Conservation (phyloP, 2,113 vertebrate genomes). For the Myotis brandtii region DNA sequence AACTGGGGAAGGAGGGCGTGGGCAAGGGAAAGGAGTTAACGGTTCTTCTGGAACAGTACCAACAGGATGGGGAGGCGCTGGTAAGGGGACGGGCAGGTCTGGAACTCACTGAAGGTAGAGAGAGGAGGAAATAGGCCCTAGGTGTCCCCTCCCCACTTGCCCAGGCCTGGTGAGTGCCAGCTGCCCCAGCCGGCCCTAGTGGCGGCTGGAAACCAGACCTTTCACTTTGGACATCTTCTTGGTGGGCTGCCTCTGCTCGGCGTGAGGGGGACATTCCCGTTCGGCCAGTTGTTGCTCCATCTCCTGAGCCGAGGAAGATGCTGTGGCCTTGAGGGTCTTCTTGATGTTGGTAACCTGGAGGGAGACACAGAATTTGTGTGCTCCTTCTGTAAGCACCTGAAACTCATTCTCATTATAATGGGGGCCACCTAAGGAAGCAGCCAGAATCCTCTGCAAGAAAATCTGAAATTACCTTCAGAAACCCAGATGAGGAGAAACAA, state of each 20-base stretch:
- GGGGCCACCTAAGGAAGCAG: not conserved
- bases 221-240: slow-evolving; percentile 94
- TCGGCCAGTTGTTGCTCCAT: slow-evolving; percentile 89
- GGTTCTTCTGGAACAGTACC: slow-evolving; percentile 65
- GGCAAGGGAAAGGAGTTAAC: not conserved
- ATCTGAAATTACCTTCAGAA: not conserved
- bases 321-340: slow-evolving; percentile 89
- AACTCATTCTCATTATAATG: not conserved
- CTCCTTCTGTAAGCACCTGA: not conserved
- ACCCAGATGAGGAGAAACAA: not conserved
- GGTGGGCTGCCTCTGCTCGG: slow-evolving; percentile 89
- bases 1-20: not conserved
- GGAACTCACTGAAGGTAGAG: slow-evolving; percentile 85
- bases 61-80: slow-evolving; percentile 14
- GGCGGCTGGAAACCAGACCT: slow-evolving; percentile 91
- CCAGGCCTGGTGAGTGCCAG: slow-evolving; percentile 79
- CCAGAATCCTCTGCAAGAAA: not conserved
- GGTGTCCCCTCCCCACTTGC: slow-evolving; percentile 77
- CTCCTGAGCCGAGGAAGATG: slow-evolving; percentile 87
- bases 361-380: slow-evolving; percentile 66
- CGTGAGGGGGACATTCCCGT: slow-evolving; percentile 86
- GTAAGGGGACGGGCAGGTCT: slow-evolving; percentile 82
- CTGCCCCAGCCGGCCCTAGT: slow-evolving; percentile 85
- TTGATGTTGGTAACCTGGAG: slow-evolving; percentile 89
- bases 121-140: slow-evolving; percentile 65